Evolutionary conservation across 2,888 invertebrate genomes (phyloP), one percentile per base, ranked within the genome.

Genomic region (Drosophila cognata): DNA sequence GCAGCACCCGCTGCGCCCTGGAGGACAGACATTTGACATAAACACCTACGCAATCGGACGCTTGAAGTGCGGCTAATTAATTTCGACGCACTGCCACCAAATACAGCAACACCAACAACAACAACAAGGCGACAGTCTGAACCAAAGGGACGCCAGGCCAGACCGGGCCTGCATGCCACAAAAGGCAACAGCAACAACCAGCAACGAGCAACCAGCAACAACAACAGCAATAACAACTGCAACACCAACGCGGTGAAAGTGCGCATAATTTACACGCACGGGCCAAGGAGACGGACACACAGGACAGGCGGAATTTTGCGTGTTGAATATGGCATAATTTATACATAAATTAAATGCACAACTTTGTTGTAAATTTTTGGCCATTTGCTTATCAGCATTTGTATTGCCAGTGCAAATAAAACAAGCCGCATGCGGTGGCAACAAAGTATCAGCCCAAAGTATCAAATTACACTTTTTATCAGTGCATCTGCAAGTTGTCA

Each of bases 211-310:
- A 64, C 38, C 41, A 56, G 61, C 52, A 51, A 25, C 38, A 31
- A 29, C 60, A 56, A 50, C 65, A 43, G 41, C 63, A 58, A 55
- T 35, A 56, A 38, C 21, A 53, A 64, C 50, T 52, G 57, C 77
- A 63, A 76, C 79, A 70, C 64, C 79, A 71, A 77, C 61, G 73
- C 77, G 88, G 87, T 86, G 88, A 87, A 87, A 87, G 87, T 87
- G 82, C 71, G 86, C 88, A 84, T 87, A 88, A 86, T 81, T 87
- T 84, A 87, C 85, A 85, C 88, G 74, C 87, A 83, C 76, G 72
- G 71, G 74, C 81, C 78, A 68, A 71, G 79, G 55, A 38, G 50
- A 28, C 38, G 46, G 51, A 41, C 50, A 48, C 55, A 21, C 35
- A 51, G 36, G 33, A 33, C 70, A 50, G 53, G 41, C 70, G 28